A percentile compares a stretch with the other conserved stretches of the same genome.
Conservation (phyloP, 2,797 vertebrate species). For the Sparus aurata region DNA sequence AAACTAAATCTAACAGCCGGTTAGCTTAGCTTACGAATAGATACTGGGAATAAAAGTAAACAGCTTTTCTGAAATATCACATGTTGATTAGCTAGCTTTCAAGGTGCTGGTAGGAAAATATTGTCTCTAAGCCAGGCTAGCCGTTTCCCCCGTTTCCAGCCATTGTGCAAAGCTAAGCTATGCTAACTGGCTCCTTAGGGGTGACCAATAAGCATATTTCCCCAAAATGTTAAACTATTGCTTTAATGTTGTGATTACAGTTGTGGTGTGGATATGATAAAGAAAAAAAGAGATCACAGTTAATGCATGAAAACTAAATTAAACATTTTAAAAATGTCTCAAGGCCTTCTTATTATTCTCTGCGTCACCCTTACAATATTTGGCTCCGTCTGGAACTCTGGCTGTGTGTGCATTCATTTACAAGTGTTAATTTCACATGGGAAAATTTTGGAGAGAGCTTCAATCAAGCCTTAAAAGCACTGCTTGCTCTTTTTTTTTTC, state of each 20-base stretch:
- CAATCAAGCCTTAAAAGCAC: conserved; percentile 34
- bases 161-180: conserved; percentile 2
- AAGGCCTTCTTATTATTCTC: neutral
- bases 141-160: neutral
- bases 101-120: too few species aligned
- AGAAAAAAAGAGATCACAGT: neutral
- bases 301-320: neutral
- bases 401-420: neutral
- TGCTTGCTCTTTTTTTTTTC: conserved; percentile 49
- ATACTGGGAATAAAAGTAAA: neutral
- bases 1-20: neutral
- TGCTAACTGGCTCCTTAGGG: too few species aligned
- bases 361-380: neutral
- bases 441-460: conserved; percentile 21
- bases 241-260: neutral
- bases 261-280: neutral
- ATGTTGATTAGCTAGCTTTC: neutral
- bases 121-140: too few species aligned
- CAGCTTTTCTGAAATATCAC: too few species aligned
- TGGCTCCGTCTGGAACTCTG: neutral
- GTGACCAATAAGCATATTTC: neutral
- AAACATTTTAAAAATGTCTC: neutral
- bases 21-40: neutral
- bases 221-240: neutral
- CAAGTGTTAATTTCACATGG: conserved; percentile 12